Evolutionary conservation across 2,113 vertebrate species (phyloP).

Genomic region (Bubo scandiacus): DNA sequence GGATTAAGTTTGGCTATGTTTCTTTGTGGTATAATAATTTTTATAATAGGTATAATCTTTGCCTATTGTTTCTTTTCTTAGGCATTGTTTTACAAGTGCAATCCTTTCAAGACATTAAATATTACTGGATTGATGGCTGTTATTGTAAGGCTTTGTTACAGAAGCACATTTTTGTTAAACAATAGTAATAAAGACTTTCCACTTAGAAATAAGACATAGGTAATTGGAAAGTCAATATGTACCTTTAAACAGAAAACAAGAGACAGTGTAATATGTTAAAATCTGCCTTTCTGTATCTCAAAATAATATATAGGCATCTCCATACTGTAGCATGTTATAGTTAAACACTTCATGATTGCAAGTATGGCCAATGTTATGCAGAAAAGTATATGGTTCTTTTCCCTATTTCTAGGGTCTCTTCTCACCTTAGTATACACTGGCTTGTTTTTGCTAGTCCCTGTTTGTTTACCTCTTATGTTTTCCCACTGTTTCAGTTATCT

Average conservation of each 20-base stretch:
- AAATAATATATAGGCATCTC: background rate
- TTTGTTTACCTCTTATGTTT: background rate
- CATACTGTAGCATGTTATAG: background rate
- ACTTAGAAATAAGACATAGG: background rate
- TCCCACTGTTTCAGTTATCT: background rate
- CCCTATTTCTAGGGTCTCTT: background rate
- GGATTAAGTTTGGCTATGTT: background rate
- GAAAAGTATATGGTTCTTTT: background rate
- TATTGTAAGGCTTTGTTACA: background rate
- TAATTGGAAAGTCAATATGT: background rate
- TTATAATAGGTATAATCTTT: background rate
- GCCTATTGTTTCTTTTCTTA: background rate
- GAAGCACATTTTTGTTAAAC: background rate
- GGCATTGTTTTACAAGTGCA: background rate
- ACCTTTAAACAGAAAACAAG: background rate
- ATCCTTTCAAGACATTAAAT: slow-evolving; percentile 14
- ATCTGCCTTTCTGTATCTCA: background rate
- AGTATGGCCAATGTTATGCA: accelerated
- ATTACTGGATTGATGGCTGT: background rate
- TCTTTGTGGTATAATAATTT: background rate
- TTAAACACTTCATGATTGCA: background rate
- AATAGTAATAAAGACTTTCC: background rate
- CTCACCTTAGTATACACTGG: background rate
- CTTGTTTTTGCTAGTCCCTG: background rate
- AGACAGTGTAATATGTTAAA: background rate